Conservation (phyloP, 2,888 invertebrate species). For the Corbicula japonica region DNA sequence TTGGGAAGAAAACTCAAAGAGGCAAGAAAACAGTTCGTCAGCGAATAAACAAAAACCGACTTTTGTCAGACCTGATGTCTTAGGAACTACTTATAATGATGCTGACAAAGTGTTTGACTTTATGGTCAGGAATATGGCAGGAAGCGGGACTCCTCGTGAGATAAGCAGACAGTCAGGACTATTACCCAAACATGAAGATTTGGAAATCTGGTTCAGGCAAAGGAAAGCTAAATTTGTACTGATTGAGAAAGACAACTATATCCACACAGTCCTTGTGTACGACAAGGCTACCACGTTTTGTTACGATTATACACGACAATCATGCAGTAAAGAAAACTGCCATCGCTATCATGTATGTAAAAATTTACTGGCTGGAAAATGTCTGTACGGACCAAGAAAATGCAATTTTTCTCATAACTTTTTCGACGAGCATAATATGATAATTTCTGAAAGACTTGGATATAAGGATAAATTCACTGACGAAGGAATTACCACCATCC, state of each 20-base stretch:
- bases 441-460: slow-evolving; percentile 47
- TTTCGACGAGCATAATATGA: slow-evolving; percentile 44
- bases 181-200: slow-evolving; percentile 32
- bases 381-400: slow-evolving; percentile 31
- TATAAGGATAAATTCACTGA: slow-evolving; percentile 46
- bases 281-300: slow-evolving; percentile 30
- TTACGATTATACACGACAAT: slow-evolving; percentile 23
- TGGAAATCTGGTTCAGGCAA: slow-evolving; percentile 43
- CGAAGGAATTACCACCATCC: slow-evolving; percentile 41
- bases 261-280: slow-evolving; percentile 15
- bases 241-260: slow-evolving; percentile 36
- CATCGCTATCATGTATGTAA: slow-evolving; percentile 49
- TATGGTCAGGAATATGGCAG: slow-evolving; percentile 34
- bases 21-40: too few species aligned
- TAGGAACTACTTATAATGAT: background rate
- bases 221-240: slow-evolving; percentile 40
- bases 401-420: slow-evolving; percentile 60
- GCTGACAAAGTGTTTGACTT: background rate
- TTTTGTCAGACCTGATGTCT: too few species aligned
- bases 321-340: slow-evolving; percentile 43
- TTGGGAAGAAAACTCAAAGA: too few species aligned
- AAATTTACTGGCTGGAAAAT: slow-evolving; percentile 44
- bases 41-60: too few species aligned
- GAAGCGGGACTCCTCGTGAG: slow-evolving; percentile 30
- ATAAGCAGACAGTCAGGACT: slow-evolving; percentile 41